These are phyloP conservation scores for Rhombomys opimus DNA, from an alignment of 2,113 vertebrate genomes.

Conservation along the genomic window DNA sequence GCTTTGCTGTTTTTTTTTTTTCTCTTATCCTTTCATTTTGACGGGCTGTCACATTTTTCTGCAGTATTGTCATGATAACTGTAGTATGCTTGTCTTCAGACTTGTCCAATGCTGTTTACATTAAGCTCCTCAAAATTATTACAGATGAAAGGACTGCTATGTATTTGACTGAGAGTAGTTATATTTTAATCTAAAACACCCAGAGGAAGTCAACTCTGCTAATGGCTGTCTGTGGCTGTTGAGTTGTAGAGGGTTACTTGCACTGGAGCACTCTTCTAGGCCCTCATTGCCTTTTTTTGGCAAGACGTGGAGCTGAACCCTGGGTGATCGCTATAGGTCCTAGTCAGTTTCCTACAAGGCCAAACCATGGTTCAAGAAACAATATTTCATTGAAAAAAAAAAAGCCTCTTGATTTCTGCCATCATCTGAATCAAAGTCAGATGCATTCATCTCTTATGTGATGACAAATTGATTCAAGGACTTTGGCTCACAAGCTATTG, in stretches of 20 bases:
- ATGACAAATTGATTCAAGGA: conserved; percentile 69
- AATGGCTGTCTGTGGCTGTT: not conserved
- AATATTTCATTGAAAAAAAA: not conserved
- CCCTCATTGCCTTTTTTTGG: not conserved
- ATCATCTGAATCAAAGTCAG: conserved; percentile 56
- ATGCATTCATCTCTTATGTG: conserved; percentile 41
- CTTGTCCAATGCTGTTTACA: conserved; percentile 1
- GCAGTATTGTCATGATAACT: not conserved
- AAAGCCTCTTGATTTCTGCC: conserved; percentile 34
- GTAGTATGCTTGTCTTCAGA: not conserved
- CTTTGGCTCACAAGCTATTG: conserved; percentile 54
- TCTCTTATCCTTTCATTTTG: conserved; percentile 1
- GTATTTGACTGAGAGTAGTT: not conserved
- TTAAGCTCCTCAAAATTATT: not conserved
- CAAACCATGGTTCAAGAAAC: conserved; percentile 61
- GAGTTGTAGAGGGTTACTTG: not conserved
- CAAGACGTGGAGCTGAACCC: not conserved
- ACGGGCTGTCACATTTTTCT: not conserved
- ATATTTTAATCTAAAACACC: not conserved
- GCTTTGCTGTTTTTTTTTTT: not conserved
- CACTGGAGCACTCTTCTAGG: not conserved
- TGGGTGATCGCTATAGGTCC: conserved; percentile 42
- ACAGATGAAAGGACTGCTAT: not conserved
- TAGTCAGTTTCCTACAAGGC: conserved; percentile 41
- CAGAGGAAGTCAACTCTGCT: not conserved